Conservation (phyloP, 2,797 vertebrate genomes). For the Cynopterus sphinx region DNA sequence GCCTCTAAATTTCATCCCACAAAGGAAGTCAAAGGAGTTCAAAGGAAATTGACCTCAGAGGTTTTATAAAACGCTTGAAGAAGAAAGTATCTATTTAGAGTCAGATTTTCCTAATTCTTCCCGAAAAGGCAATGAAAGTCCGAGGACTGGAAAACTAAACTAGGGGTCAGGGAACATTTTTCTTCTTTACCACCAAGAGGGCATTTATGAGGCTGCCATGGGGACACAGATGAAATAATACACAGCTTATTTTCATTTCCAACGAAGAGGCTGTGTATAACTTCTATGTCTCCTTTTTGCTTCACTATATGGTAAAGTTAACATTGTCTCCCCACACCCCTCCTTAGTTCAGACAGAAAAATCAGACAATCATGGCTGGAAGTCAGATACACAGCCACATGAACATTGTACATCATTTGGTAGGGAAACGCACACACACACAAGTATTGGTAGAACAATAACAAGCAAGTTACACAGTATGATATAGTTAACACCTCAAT, state of each 20-base stretch:
- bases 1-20: background rate
- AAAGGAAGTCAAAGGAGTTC: background rate
- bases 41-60: background rate
- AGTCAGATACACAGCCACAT: background rate
- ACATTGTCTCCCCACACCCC: background rate
- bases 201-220: background rate
- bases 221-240: background rate
- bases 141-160: background rate
- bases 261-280: background rate
- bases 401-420: background rate
- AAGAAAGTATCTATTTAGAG: background rate
- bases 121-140: background rate
- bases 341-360: background rate
- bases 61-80: background rate
- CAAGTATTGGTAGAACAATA: background rate
- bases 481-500: background rate
- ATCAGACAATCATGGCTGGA: background rate
- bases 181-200: background rate
- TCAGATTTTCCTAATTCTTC: conserved; percentile 22
- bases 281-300: background rate
- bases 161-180: background rate
- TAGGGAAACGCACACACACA: background rate
- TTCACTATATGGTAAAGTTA: background rate
- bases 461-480: background rate
- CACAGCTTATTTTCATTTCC: background rate